Base-by-base conservation (phyloP, 2,113 vertebrate genomes). In the Prietella phreatophila region DNA sequence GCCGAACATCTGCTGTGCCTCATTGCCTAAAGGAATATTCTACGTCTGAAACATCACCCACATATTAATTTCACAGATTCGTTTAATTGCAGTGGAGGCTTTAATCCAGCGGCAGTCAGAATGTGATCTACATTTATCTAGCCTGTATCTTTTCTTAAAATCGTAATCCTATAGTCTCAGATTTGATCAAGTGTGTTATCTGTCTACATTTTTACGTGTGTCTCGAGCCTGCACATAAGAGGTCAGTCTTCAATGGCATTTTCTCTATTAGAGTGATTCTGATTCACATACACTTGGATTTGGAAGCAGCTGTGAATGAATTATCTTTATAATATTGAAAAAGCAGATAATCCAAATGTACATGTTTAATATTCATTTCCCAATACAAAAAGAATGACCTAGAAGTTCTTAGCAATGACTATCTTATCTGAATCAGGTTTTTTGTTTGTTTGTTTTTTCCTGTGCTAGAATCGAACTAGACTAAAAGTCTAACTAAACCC, bases 1-100 rank as follows among this genome's bases (percentile, higher is more conserved):
- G 85, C 83, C 20, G 84, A 79, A 78, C 88, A 91, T 91, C 86
- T 91, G 90, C 87, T 89, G 81, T 61, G 86, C 39, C 84, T 87
- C 30, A 42, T 85, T 85, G 90, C 88, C 90, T 86, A 88, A 50
- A 89, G 86, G 71, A 89, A 82, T 61, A 50, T 71, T 76, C n/a
- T 79, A 71, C 22, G 60, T 87, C 78, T 88, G 80, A 63, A 83
- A 82, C 60, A 80, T 80, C 61, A 86, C 76, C 65, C 82, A 79
- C 87, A 85, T 86, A 85, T 88, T 90, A 85, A 85, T 88, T 90
- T 88, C 87, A 88, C 71, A 61, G 58, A 42, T 61, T 82, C 67
- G 39, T 53, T 83, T 60, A 88, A 83, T 61, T 83, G 65, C 61
- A 60, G 67, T 71, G 61, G 85, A 82, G 78, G 63, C 42, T 73